Evolutionary conservation across 1,140 invertebrate species (phyloP), one percentile per base, ranked within the genome.

Genomic region (Anastrepha ludens): DNA sequence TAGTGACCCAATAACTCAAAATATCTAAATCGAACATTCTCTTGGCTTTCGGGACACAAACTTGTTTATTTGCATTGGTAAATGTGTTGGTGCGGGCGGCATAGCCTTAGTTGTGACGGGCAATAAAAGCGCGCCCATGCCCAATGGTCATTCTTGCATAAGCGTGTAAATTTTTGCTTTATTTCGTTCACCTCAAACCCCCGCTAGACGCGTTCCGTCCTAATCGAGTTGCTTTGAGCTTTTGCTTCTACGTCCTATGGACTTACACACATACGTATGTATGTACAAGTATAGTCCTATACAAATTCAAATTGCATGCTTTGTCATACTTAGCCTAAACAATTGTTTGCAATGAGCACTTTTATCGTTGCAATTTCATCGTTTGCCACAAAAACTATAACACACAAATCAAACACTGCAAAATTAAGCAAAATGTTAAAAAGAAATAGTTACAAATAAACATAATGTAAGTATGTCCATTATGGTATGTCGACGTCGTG

Each of bases 121-220:
- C 41, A 81, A 74, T 74, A 74, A 74, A 81, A 81, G 74, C 74
- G 74, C 74, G 74, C 74, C 74, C 74, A 81, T 81, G 74, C 74
- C 74, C 74, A 81, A 55, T 81, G 74, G 74, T 81, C 74, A 81
- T 81, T 81, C n/a, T 81, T 81, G 74, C 74, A 81, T 81, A 81
- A 81, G 74, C 74, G 74, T 81, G 74, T 81, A 44, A 81, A 81
- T 81, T 81, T 81, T 81, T 81, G 74, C 74, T 29, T 67, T 29
- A n/a, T 47, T 6, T 20, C 2, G 44, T n/a, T 47, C 70, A 50
- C 50, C n/a, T 2, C 74, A 81, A 81, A 58, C 55, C 74, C 29
- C 47, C 44, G 74, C 47, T 11, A 29, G n/a, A 55, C 74, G 47
- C n/a, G 74, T 11, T 2, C 3, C 15, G 67, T 11, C 15, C 29